Evolutionary conservation across 2,888 invertebrate species (phyloP).

Genomic region (Oxycera nigricornis): DNA sequence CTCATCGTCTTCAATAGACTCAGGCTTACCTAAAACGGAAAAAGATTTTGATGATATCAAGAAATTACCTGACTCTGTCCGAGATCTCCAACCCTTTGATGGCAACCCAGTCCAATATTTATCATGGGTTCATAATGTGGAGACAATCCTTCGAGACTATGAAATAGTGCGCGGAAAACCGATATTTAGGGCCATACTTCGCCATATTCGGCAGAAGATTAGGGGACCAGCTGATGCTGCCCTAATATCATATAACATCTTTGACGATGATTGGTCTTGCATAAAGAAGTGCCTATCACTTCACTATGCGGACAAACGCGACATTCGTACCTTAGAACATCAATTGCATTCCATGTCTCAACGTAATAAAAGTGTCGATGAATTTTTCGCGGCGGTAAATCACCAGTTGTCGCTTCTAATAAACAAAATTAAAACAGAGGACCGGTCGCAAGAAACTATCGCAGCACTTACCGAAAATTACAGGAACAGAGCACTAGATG

Average conservation of each 20-base stretch:
- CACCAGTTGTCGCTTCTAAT: not conserved
- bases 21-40: not conserved
- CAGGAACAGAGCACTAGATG: conserved; percentile 4
- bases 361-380: too few species aligned
- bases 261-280: conserved; percentile 11
- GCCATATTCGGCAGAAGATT: conserved; percentile 4
- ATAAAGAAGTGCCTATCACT: conserved; percentile 15
- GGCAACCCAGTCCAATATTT: conserved; percentile 4
- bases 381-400: conserved; percentile 7
- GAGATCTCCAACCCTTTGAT: not conserved
- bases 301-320: conserved; percentile 5
- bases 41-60: conserved; percentile 19
- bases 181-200: not conserved
- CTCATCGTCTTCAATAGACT: too few species aligned
- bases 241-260: conserved; percentile 7
- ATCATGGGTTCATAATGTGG: conserved; percentile 9
- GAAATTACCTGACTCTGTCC: conserved; percentile 14
- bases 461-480: not conserved
- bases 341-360: too few species aligned
- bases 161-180: not conserved
- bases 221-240: conserved; percentile 5
- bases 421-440: conserved; percentile 2
- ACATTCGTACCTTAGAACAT: conserved; percentile 21
- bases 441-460: not conserved
- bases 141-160: conserved; percentile 1